Percentiles rank a stretch among this genome's conserved stretches.
Conservation (phyloP, 2,888 invertebrate genomes). For the Lasius fuliginosus region DNA sequence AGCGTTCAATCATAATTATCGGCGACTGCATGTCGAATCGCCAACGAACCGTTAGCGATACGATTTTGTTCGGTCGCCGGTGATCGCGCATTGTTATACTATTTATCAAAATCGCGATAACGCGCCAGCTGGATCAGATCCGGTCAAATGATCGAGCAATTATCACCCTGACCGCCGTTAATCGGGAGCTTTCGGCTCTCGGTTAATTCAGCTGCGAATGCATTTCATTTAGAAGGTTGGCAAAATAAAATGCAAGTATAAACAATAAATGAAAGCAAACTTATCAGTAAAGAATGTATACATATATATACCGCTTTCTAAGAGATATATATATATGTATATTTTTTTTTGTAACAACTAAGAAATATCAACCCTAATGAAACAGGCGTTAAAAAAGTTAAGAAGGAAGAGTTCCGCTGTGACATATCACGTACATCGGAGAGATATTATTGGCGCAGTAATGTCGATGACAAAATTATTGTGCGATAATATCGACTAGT, state of each 20-base stretch:
- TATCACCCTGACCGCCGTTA: slow-evolving; percentile 25
- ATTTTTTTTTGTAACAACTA: not conserved
- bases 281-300: not conserved
- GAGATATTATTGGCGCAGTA: slow-evolving; percentile 22
- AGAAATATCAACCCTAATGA: not conserved
- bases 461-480: slow-evolving; percentile 36
- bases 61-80: slow-evolving; percentile 49
- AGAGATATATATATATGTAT: not conserved
- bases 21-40: slow-evolving; percentile 22
- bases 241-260: not conserved
- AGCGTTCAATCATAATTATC: slow-evolving; percentile 50
- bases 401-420: not conserved
- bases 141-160: slow-evolving; percentile 37
- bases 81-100: slow-evolving; percentile 50
- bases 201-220: slow-evolving; percentile 10
- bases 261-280: not conserved
- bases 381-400: not conserved
- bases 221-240: not conserved
- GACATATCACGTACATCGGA: not conserved
- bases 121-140: slow-evolving; percentile 30
- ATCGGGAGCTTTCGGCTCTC: slow-evolving; percentile 21
- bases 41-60: slow-evolving; percentile 48
- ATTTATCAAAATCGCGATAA: slow-evolving; percentile 51
- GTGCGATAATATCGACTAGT: slow-evolving; percentile 36
- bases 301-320: not conserved